phyloP scores from a whole-genome alignment of 2,797 vertebrate species.

The Pogoniulus pusillus region DNA sequence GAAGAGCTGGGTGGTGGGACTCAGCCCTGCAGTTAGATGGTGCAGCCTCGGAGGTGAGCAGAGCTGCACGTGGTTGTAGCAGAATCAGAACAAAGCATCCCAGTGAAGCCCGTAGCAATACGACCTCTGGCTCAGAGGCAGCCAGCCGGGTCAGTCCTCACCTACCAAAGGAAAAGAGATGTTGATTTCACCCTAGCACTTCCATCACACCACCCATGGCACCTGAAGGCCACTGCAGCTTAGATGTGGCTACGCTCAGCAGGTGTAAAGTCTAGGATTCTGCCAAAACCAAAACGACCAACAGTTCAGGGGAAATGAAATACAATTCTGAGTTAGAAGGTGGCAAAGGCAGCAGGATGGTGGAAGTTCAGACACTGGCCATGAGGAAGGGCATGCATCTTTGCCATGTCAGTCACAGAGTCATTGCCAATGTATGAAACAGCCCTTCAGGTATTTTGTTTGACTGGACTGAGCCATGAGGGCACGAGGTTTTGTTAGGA shows the following conservation, averaged over 20 bases:
- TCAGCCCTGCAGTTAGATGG: background rate
- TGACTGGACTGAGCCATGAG: background rate
- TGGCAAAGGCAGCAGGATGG: background rate
- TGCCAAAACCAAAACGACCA: background rate
- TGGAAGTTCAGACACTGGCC: background rate
- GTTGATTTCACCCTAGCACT: background rate
- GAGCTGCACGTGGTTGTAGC: background rate
- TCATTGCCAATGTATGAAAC: rapidly evolving
- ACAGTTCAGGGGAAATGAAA: background rate
- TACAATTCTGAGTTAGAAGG: background rate
- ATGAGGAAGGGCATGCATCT: background rate
- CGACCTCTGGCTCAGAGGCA: background rate
- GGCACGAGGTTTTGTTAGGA: rapidly evolving
- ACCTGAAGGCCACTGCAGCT: background rate
- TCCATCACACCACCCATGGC: background rate
- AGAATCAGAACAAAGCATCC: background rate
- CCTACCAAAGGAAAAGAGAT: background rate
- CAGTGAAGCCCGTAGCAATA: background rate
- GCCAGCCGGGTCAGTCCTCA: rapidly evolving
- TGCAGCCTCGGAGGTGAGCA: background rate
- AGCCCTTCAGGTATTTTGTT: background rate
- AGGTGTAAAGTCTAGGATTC: background rate
- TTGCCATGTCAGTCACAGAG: background rate
- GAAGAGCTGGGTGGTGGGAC: background rate
- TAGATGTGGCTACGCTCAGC: background rate